Base-by-base conservation (phyloP, 2,113 vertebrate species). In the Isurus oxyrinchus region DNA sequence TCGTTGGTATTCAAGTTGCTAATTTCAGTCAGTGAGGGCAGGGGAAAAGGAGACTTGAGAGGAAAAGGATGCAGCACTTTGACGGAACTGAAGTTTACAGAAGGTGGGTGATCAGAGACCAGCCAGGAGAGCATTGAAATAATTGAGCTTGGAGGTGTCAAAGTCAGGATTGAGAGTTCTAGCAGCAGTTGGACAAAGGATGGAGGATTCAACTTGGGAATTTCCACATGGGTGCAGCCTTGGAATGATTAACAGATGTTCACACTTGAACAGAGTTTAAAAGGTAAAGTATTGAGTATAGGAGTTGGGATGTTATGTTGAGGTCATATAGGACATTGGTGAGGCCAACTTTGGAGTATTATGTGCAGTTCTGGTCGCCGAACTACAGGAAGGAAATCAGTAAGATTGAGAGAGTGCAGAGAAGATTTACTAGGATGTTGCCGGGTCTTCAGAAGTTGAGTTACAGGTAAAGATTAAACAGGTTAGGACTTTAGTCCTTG, bases 181-280 rank as follows among this genome's bases (percentile, higher is more conserved):
- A 61, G 25, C n/a, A 57, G 49, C 44, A 88, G 8, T 35, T 31
- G 27, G 27, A 27, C 90, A 63, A 59, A 63, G 13, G 90, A 63
- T 1, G 35, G 31, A 16, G 44, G 44, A 49, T 49, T 49, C 44
- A 49, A 93, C 57, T 57, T 61, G 35, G 57, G 35, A 93, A 61
- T 19, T 61, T 61, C 57, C 59, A 93, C 13, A 93, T 3, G 1
- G 44, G 44, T 49, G 44, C 44, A 49, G 44, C 44, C 44, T 49
- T 93, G 90, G 57, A 93, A 93, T 93, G 90, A 63, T 93, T 63
- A 93, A 93, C 90, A 61, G 31, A 61, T 63, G 90, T 93, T 93
- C n/a, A 14, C 35, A 93, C 57, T 61, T 61, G 90, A 91, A 59
- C 88, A 61, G 55, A 13, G 57, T 61, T 91, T 31, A 31, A 61